Conservation (phyloP, 2,113 vertebrate genomes). For the Lasiurus borealis region DNA sequence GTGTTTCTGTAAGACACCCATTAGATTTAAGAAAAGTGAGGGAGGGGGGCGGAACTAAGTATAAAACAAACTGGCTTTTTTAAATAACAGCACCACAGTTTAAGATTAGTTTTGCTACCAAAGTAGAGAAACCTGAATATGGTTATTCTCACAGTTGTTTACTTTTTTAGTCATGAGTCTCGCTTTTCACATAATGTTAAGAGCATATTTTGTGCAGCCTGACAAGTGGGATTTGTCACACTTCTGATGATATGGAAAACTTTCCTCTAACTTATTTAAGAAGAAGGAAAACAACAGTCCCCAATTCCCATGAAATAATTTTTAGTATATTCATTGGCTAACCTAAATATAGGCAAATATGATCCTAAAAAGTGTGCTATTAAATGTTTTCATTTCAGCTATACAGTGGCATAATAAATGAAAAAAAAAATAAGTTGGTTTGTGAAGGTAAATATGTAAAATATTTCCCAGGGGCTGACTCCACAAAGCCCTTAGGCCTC, state of each 20-base stretch:
- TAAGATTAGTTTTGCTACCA: slow-evolving; percentile 66
- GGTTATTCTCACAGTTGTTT: slow-evolving; percentile 70
- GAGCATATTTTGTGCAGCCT: slow-evolving; percentile 42
- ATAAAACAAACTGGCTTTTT: slow-evolving; percentile 52
- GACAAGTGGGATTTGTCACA: slow-evolving; percentile 54
- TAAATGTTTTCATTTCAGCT: slow-evolving; percentile 47
- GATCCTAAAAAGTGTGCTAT: slow-evolving; percentile 46
- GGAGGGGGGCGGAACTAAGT: not conserved
- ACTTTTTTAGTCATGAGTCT: slow-evolving; percentile 75
- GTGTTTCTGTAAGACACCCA: slow-evolving; percentile 33
- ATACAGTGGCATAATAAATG: slow-evolving; percentile 22
- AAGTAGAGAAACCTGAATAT: slow-evolving; percentile 68
- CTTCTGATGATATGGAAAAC: slow-evolving; percentile 51
- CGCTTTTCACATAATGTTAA: slow-evolving; percentile 76
- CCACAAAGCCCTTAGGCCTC: not conserved
- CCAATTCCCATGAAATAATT: slow-evolving; percentile 38
- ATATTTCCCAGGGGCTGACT: slow-evolving; percentile 38
- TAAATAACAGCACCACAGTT: slow-evolving; percentile 29
- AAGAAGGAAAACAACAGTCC: slow-evolving; percentile 41
- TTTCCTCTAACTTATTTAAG: slow-evolving; percentile 63
- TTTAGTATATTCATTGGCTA: slow-evolving; percentile 53
- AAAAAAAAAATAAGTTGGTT: slow-evolving; percentile 3
- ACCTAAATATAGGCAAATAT: slow-evolving; percentile 34
- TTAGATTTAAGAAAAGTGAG: slow-evolving; percentile 12
- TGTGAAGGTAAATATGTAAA: slow-evolving; percentile 55